Conservation (phyloP, 2,797 vertebrate species). For the Myripristis murdjan region DNA sequence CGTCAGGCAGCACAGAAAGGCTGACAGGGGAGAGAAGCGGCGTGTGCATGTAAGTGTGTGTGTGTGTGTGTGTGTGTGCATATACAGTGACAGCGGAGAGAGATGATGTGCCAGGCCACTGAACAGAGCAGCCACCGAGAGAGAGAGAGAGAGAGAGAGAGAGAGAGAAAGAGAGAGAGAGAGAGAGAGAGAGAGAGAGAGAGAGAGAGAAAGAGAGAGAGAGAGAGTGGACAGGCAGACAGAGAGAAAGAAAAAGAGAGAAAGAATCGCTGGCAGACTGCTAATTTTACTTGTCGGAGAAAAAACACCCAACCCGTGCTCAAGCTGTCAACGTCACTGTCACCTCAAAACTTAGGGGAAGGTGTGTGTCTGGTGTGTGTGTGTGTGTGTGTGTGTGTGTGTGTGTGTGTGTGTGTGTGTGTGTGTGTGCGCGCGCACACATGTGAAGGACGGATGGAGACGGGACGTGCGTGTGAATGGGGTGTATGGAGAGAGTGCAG, state of each 20-base stretch:
- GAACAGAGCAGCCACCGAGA: slow-evolving; percentile 68
- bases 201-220: slow-evolving; percentile 35
- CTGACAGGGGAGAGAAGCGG: slow-evolving; percentile 74
- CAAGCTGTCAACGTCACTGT: slow-evolving; percentile 93
- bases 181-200: no score
- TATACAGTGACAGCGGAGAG: slow-evolving; percentile 78
- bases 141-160: slow-evolving; percentile 41
- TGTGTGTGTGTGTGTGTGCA: slow-evolving; percentile 54
- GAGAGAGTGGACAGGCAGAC: slow-evolving; percentile 63
- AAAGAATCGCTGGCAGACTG: slow-evolving; percentile 94
- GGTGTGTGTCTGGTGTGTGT: slow-evolving; percentile 84
- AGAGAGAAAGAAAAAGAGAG: slow-evolving; percentile 52
- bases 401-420: slow-evolving; percentile 90
- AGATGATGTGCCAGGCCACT: slow-evolving; percentile 70
- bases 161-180: no score
- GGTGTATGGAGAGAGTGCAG: slow-evolving; percentile 36
- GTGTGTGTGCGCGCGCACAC: no score
- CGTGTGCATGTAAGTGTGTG: slow-evolving; percentile 59
- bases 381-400: slow-evolving; percentile 49
- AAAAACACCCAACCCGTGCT: slow-evolving; percentile 90
- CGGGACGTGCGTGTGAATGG: slow-evolving; percentile 60
- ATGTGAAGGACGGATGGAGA: slow-evolving; percentile 82
- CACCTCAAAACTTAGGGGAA: slow-evolving; percentile 90
- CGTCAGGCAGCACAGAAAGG: slow-evolving; percentile 95
- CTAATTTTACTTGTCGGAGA: slow-evolving; percentile 96